These are phyloP conservation scores for Aplysia californica DNA, from an alignment of 1,140 invertebrate species.

Conservation along the genomic window DNA sequence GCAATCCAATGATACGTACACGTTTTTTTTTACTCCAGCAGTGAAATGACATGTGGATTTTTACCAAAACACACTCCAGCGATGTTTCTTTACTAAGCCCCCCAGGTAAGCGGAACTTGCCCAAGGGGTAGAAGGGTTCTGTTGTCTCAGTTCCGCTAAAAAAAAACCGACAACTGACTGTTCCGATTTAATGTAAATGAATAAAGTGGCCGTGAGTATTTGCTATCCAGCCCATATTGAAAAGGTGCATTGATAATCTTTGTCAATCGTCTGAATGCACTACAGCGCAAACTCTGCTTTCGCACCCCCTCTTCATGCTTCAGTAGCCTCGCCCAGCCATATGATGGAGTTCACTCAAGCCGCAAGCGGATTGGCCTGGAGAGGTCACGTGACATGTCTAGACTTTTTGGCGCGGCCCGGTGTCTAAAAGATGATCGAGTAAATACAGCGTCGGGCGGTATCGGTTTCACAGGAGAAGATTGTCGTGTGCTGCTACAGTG, in stretches of 20 bases:
- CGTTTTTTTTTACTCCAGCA: background rate
- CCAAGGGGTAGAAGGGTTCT: background rate
- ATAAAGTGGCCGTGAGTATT: too few species aligned
- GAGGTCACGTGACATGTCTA: conserved; percentile 62
- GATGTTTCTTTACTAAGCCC: background rate
- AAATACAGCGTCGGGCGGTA: conserved; percentile 34
- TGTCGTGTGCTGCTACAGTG: too few species aligned
- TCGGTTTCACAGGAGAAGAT: too few species aligned
- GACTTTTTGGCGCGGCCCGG: conserved; percentile 63
- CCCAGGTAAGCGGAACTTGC: background rate
- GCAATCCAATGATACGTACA: background rate
- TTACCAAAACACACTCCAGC: conserved; percentile 14
- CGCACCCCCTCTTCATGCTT: conserved; percentile 29
- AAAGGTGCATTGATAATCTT: too few species aligned
- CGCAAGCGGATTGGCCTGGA: conserved; percentile 49
- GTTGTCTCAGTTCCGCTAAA: too few species aligned
- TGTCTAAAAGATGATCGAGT: conserved; percentile 34
- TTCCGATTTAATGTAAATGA: too few species aligned
- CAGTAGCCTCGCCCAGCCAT: conserved; percentile 34
- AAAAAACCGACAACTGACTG: too few species aligned
- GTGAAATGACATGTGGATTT: conserved; percentile 18
- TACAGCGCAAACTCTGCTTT: too few species aligned
- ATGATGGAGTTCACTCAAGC: conserved; percentile 39
- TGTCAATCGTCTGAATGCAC: too few species aligned
- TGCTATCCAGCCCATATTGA: too few species aligned